Conservation (phyloP, 2,888 invertebrate genomes). For the Rapana venosa region DNA sequence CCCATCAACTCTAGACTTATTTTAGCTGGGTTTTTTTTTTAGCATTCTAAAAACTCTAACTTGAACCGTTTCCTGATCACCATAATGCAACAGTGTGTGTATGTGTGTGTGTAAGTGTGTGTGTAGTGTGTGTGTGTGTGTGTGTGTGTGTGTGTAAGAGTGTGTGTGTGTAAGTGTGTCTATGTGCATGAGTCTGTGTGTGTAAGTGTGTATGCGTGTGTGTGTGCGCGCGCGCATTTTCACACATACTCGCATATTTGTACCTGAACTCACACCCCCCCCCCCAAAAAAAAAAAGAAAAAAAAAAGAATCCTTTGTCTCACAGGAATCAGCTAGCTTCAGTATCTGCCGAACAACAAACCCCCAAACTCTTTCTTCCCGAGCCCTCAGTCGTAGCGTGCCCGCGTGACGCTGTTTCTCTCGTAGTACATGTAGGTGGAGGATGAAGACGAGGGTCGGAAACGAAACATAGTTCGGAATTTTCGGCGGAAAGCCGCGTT, state of each 20-base stretch:
- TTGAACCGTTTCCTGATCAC: no score
- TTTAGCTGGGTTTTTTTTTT: no score
- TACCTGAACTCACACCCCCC: not conserved
- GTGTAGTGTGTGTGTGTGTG: not conserved
- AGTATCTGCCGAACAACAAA: not conserved
- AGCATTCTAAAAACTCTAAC: no score
- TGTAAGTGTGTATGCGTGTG: not conserved
- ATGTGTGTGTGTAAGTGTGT: no score
- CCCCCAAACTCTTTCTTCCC: not conserved
- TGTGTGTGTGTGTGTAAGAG: no score
- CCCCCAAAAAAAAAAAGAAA: not conserved
- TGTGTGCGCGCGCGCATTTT: not conserved
- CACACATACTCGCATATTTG: not conserved
- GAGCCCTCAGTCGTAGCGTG: conserved; percentile 59
- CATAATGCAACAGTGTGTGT: no score
- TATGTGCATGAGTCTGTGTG: not conserved
- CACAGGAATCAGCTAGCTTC: not conserved
- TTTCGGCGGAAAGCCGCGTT: conserved; percentile 80
- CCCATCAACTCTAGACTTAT: no score
- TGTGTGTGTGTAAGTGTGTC: not conserved
- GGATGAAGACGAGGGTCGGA: conserved; percentile 26
- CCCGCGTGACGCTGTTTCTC: conserved; percentile 63
- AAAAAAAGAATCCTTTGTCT: not conserved
- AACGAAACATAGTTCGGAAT: conserved; percentile 72
- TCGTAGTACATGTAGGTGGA: conserved; percentile 51